phyloP scores from a whole-genome alignment of 2,797 vertebrate genomes.

The Sarcoramphus papa region DNA sequence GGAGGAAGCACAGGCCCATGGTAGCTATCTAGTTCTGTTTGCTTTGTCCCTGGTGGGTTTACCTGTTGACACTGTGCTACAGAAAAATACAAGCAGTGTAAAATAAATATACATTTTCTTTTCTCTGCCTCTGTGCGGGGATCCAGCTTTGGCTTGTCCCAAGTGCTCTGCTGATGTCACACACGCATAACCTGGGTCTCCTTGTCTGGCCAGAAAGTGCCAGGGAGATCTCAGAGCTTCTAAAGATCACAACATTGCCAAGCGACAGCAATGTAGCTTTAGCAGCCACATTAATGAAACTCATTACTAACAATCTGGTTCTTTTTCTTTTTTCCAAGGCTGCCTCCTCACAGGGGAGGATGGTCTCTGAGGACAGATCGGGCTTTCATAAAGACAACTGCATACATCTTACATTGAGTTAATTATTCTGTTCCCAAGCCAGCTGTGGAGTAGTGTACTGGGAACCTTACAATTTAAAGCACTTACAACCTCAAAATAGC shows the following conservation, averaged over 20 bases:
- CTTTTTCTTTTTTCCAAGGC: background rate
- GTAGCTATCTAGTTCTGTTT: background rate
- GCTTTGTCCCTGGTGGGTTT: background rate
- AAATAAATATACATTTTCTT: background rate
- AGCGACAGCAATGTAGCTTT: background rate
- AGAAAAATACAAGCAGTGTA: background rate
- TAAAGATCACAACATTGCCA: background rate
- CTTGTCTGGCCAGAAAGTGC: background rate
- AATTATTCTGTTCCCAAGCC: constrained; percentile 6
- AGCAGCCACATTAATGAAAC: background rate
- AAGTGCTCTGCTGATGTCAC: background rate
- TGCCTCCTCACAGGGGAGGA: background rate
- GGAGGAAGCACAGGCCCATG: background rate
- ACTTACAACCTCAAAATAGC: constrained; percentile 41
- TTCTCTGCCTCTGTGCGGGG: background rate
- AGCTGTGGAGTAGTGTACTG: background rate
- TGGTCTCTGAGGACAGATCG: background rate
- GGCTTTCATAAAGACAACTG: background rate
- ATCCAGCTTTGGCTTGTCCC: background rate
- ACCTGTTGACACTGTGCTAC: background rate
- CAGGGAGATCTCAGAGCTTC: background rate
- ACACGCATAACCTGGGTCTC: background rate
- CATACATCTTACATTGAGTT: background rate
- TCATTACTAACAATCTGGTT: background rate
- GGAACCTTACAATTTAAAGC: constrained; percentile 48